A percentile compares a stretch with the other conserved stretches of the same genome.
Conservation (phyloP, 2,888 invertebrate genomes). For the Hypercompe scribonia region DNA sequence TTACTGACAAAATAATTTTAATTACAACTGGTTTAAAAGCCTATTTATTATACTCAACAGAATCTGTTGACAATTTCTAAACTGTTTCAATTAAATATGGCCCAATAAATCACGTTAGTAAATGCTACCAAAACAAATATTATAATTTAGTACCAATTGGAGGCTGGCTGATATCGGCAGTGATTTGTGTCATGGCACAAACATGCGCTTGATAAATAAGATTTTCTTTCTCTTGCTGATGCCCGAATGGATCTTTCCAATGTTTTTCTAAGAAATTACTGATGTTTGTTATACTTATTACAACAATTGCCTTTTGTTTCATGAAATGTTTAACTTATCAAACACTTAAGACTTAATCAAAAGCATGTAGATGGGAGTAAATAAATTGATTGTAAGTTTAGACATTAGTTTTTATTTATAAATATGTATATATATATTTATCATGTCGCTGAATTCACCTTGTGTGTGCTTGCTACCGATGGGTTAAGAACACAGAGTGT, state of each 20-base stretch:
- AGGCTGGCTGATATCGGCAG: neutral
- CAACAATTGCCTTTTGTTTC: too few relatives aligned
- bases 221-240: neutral
- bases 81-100: neutral
- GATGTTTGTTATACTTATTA: neutral
- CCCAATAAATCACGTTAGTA: neutral
- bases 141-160: slow-evolving; percentile 2
- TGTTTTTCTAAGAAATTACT: neutral
- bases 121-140: slow-evolving; percentile 4
- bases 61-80: slow-evolving; percentile 4
- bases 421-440: too few relatives aligned
- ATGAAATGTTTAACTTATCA: too few relatives aligned
- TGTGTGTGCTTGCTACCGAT: too few relatives aligned
- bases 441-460: too few relatives aligned
- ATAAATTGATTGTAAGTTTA: too few relatives aligned
- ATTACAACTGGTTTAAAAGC: neutral
- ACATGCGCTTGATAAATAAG: neutral
- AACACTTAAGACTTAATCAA: too few relatives aligned
- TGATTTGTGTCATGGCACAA: neutral
- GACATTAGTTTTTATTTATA: too few relatives aligned
- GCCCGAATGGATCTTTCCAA: neutral
- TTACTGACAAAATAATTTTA: neutral
- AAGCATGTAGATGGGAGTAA: too few relatives aligned
- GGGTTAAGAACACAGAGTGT: too few relatives aligned
- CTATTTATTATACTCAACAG: neutral